A percentile compares a stretch with the other conserved stretches of the same genome.
Evolutionary conservation across 2,797 vertebrate genomes (phyloP).

Genomic region (Sitta carolinensis): DNA sequence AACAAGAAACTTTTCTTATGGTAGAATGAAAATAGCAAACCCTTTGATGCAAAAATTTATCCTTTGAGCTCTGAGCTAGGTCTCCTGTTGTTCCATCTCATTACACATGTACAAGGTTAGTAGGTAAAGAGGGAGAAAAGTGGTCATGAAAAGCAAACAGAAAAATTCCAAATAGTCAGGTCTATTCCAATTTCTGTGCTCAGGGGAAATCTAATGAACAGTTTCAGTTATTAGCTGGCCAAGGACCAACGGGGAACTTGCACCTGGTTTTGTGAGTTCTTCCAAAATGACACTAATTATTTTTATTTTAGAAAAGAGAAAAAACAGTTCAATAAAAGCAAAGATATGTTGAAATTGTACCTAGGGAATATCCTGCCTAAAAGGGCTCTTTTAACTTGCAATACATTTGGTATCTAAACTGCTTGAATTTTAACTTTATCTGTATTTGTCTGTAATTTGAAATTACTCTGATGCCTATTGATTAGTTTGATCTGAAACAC

Average conservation of each 20-base stretch:
- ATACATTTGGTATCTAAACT: background rate
- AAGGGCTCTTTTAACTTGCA: background rate
- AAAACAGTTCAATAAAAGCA: background rate
- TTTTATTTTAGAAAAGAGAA: background rate
- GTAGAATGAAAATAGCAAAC: background rate
- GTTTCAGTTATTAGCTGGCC: background rate
- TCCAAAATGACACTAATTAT: background rate
- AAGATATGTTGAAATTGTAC: background rate
- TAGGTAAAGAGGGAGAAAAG: background rate
- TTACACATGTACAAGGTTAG: background rate
- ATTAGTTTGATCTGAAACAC: constrained; percentile 17
- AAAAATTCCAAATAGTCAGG: background rate
- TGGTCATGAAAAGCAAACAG: background rate
- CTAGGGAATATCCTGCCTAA: background rate
- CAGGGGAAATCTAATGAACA: background rate
- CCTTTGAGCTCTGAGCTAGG: background rate
- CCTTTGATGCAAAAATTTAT: background rate
- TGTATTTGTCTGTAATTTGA: background rate
- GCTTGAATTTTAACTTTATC: background rate
- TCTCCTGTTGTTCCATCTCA: background rate
- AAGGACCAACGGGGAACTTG: background rate
- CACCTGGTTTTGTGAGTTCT: background rate
- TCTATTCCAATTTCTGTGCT: background rate
- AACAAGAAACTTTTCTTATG: background rate
- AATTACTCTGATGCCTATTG: constrained; percentile 26